Evolutionary conservation across 2,797 vertebrate genomes (phyloP).

Genomic region (Pterois miles): DNA sequence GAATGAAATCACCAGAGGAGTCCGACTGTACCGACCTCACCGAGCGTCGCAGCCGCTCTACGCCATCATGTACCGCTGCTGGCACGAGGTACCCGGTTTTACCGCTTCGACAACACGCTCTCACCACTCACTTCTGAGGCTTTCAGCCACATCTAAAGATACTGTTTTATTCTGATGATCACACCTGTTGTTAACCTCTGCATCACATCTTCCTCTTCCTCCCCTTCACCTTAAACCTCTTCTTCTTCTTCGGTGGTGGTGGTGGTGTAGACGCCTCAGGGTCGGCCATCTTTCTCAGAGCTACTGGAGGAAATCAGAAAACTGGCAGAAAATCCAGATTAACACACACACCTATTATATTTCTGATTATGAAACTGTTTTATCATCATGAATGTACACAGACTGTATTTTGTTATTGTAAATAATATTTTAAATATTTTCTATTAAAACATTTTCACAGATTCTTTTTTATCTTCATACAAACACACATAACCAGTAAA

Average conservation of each 20-base stretch:
- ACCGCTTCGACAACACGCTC: not conserved
- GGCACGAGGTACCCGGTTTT: constrained; percentile 85
- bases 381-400: constrained; percentile 3
- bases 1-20: constrained; percentile 86
- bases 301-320: constrained; percentile 68
- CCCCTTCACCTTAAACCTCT: not conserved
- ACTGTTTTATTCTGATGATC: not conserved
- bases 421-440: constrained; percentile 49
- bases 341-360: not conserved
- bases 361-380: not conserved
- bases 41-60: constrained; percentile 80
- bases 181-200: not conserved
- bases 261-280: constrained; percentile 68
- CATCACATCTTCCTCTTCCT: not conserved
- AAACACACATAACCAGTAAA: not conserved
- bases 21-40: constrained; percentile 85
- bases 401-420: constrained; percentile 30
- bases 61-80: constrained; percentile 90
- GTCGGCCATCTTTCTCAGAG: constrained; percentile 75
- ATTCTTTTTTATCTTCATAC: not conserved
- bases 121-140: too few species aligned
- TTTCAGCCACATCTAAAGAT: not conserved
- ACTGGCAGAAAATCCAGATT: constrained; percentile 68
- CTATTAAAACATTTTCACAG: not conserved
- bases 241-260: not conserved